A percentile compares a stretch with the other conserved stretches of the same genome.
These are phyloP conservation scores for Cheilosia urbana DNA, from an alignment of 2,888 invertebrate species.

Conservation along the genomic window DNA sequence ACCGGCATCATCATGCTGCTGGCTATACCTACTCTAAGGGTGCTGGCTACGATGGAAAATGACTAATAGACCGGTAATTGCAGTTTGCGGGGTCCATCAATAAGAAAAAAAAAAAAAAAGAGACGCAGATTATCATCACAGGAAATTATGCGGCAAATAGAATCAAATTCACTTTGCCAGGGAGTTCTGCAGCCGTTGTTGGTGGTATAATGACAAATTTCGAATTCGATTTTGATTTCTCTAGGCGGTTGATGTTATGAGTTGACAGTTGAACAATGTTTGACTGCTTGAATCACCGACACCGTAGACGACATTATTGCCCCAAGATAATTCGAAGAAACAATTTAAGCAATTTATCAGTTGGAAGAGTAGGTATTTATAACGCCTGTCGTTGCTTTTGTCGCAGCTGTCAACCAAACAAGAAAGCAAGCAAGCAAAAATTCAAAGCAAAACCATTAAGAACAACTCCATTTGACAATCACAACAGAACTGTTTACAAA, in stretches of 20 bases:
- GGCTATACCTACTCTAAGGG: slow-evolving; percentile 17
- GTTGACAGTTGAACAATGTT: slow-evolving; percentile 40
- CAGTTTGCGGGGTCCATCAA: slow-evolving; percentile 58
- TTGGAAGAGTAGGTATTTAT: slow-evolving; percentile 7
- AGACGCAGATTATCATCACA: slow-evolving; percentile 50
- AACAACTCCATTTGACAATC: slow-evolving; percentile 59
- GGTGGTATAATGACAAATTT: slow-evolving; percentile 31
- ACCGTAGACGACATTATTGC: slow-evolving; percentile 24
- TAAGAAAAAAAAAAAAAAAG: slow-evolving; percentile 14
- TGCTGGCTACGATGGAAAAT: slow-evolving; percentile 54
- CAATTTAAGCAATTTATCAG: slow-evolving; percentile 25
- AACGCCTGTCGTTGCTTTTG: slow-evolving; percentile 19
- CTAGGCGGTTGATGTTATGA: slow-evolving; percentile 45
- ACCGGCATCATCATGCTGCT: slow-evolving; percentile 40
- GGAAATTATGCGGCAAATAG: slow-evolving; percentile 70
- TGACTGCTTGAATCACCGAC: slow-evolving; percentile 35
- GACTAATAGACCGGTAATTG: slow-evolving; percentile 69
- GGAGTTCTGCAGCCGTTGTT: background rate
- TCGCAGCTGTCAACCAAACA: slow-evolving; percentile 45
- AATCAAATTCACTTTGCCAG: slow-evolving; percentile 51
- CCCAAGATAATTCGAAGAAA: slow-evolving; percentile 28
- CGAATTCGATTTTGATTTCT: slow-evolving; percentile 37
- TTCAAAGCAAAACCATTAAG: slow-evolving; percentile 33
- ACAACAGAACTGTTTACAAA: slow-evolving; percentile 19
- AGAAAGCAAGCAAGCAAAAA: slow-evolving; percentile 3